Evolutionary conservation across 2,113 vertebrate species (phyloP), one percentile per base, ranked within the genome.

Genomic region (Lepus timidus): DNA sequence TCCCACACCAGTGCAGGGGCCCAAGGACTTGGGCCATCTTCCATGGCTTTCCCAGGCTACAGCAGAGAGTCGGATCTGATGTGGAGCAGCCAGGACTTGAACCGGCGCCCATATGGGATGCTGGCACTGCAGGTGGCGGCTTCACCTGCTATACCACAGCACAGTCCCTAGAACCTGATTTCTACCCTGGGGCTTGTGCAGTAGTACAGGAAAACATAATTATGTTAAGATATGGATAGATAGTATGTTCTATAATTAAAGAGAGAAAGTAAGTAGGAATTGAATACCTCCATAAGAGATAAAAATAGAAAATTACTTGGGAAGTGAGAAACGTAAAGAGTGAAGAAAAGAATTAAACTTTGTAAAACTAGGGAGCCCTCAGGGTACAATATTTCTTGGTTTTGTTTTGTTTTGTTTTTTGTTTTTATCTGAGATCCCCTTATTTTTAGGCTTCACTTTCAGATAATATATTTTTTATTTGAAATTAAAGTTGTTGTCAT

Each of bases 401-500:
- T 44, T 31, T 9, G 44, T 44, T 44, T n/a, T 79, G 12, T 74
- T 79, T 76, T 10, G 22, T n/a, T 52, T 36, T 62, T 55, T 19
- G 29, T 52, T 49, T 62, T 55, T 14, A 5, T 44, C 61, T 52
- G 19, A 52, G 65, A 76, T n/a, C 52, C 4, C 95, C 65, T 91
- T 95, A n/a, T 76, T 93, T 96, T 20, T 74, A 92, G 61, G 36
- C 71, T 96, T 90, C 23, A 36, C 51, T 95, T 94, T 12, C 79
- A 95, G 71, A 29, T 65, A 73, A 27, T 86, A 6, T 61, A 36
- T 73, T 86, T 92, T 87, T 9, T 58, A 10, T 94, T 96, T 68
- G 52, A 95, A 88, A 93, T 74, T 95, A 75, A 95, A 52, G 23
- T 92, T 93, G 96, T 96, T 92, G 29, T 80, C 67, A 92, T 64